A percentile compares a stretch with the other conserved stretches of the same genome.
These are phyloP conservation scores for Sinodicranocentrus sp. DNA, from an alignment of 2,888 invertebrate species.

Conservation along the genomic window DNA sequence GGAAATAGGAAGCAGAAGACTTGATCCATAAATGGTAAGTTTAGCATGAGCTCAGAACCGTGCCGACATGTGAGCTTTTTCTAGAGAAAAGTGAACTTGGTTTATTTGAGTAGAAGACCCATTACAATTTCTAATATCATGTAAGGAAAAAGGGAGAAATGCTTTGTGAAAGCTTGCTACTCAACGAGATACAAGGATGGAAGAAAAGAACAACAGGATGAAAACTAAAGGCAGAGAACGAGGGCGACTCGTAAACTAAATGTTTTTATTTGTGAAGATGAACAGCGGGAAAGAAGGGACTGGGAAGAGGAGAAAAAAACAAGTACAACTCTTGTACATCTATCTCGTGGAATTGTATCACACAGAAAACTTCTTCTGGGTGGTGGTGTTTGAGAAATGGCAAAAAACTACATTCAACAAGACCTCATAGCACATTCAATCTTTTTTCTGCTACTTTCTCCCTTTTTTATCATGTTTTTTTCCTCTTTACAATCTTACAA, in stretches of 20 bases:
- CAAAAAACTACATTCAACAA: constrained; percentile 4
- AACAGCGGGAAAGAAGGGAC: constrained; percentile 19
- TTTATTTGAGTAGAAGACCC: constrained; percentile 56
- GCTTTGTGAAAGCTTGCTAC: constrained; percentile 35
- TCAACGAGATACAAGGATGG: constrained; percentile 32
- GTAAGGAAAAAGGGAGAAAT: constrained; percentile 24
- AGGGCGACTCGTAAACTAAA: constrained; percentile 63
- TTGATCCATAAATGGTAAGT: constrained; percentile 61
- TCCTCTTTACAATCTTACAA: constrained; percentile 38
- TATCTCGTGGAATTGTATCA: neutral
- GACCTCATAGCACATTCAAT: constrained; percentile 40
- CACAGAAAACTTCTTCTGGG: neutral
- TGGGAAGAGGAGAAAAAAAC: constrained; percentile 6
- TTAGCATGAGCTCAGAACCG: constrained; percentile 4
- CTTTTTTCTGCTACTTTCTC: constrained; percentile 15
- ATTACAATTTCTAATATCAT: constrained; percentile 58
- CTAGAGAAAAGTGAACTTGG: constrained; percentile 46
- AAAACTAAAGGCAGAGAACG: constrained; percentile 13
- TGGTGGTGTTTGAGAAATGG: neutral
- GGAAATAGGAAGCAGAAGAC: constrained; percentile 37
- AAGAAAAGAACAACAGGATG: no score
- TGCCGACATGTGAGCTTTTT: constrained; percentile 29
- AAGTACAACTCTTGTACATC: neutral
- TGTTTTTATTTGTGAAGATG: constrained; percentile 61
- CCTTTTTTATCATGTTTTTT: neutral